A percentile compares a stretch with the other conserved stretches of the same genome.
phyloP scores from a whole-genome alignment of 2,888 invertebrate genomes.

The Heliconius charithonia region DNA sequence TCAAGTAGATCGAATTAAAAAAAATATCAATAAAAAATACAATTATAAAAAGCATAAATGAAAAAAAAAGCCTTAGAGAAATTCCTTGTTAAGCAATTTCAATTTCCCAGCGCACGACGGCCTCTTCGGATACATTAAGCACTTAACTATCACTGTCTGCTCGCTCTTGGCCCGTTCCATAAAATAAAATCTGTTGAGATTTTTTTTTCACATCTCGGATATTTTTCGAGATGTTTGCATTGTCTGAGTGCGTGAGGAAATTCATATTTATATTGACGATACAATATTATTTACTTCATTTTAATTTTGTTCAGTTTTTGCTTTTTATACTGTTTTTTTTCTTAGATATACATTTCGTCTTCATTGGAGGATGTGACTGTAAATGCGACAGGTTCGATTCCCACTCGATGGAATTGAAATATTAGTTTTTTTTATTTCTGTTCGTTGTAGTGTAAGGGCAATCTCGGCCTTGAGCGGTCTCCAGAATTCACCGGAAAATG shows the following conservation, averaged over 20 bases:
- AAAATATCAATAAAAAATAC: too few relatives aligned
- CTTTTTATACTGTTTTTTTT: not conserved
- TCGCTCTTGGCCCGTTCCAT: slow-evolving; percentile 70
- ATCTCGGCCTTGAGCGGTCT: too few relatives aligned
- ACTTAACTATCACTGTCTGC: slow-evolving; percentile 82
- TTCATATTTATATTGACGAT: slow-evolving; percentile 17
- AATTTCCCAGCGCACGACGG: slow-evolving; percentile 73
- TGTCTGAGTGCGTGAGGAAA: slow-evolving; percentile 41
- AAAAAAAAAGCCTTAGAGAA: slow-evolving; percentile 44
- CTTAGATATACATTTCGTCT: not conserved
- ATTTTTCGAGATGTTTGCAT: slow-evolving; percentile 45
- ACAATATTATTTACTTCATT: slow-evolving; percentile 6
- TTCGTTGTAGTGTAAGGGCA: too few relatives aligned
- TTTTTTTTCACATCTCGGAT: slow-evolving; percentile 37
- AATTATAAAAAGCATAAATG: not conserved
- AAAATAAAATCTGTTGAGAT: slow-evolving; percentile 60
- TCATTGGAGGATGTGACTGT: too few relatives aligned
- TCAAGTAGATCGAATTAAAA: too few relatives aligned
- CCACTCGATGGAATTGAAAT: too few relatives aligned
- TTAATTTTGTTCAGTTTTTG: not conserved
- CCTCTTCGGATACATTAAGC: slow-evolving; percentile 81
- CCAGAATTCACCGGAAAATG: too few relatives aligned
- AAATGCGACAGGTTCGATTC: too few relatives aligned
- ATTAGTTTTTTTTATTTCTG: too few relatives aligned
- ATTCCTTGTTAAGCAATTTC: slow-evolving; percentile 69